These are phyloP conservation scores for Saccopteryx bilineata DNA, from an alignment of 2,113 vertebrate genomes.

Conservation along the genomic window DNA sequence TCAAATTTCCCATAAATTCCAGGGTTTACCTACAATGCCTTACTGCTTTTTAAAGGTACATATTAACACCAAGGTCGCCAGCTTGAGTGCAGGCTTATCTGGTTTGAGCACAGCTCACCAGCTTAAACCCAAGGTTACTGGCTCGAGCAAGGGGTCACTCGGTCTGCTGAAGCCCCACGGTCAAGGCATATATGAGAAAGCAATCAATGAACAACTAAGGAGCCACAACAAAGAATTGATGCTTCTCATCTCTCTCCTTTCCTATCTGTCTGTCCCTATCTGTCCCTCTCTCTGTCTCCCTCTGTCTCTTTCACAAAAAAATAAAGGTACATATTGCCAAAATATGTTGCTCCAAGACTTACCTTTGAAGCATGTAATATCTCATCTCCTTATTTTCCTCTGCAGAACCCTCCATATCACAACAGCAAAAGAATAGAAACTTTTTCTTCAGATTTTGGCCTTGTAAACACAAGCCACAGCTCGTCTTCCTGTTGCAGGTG, in stretches of 20 bases:
- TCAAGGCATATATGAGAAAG: no score
- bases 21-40: not conserved
- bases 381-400: slow-evolving; percentile 85
- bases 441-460: slow-evolving; percentile 57
- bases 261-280: no score
- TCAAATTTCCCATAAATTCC: slow-evolving; percentile 46
- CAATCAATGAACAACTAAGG: no score
- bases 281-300: no score
- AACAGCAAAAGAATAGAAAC: slow-evolving; percentile 61
- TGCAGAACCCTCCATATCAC: slow-evolving; percentile 84
- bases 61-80: not conserved
- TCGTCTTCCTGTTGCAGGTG: slow-evolving; percentile 43
- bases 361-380: slow-evolving; percentile 90
- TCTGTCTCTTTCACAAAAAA: no score
- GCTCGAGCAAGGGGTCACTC: no score
- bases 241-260: no score
- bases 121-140: no score
- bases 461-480: slow-evolving; percentile 68
- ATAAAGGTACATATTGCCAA: not conserved
- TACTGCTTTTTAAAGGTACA: slow-evolving; percentile 31
- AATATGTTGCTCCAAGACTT: slow-evolving; percentile 65
- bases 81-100: no score
- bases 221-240: no score
- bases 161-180: no score
- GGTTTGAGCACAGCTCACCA: no score